These are phyloP conservation scores for Hypolimnas misippus DNA, from an alignment of 2,888 invertebrate genomes.

Conservation along the genomic window DNA sequence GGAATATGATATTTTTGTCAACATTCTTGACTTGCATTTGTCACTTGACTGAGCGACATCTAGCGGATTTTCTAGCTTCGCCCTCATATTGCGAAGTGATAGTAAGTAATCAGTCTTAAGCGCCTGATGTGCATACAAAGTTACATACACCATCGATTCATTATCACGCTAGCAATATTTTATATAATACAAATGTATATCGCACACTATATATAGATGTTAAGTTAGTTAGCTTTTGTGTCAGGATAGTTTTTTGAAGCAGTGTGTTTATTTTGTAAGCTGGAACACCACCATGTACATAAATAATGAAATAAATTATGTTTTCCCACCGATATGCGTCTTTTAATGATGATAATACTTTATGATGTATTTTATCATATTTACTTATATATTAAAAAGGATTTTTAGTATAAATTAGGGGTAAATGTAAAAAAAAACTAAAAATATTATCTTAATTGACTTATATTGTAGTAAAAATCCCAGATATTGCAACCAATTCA, in stretches of 20 bases:
- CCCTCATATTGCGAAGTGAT: slow-evolving; percentile 25
- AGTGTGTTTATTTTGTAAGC: slow-evolving; percentile 66
- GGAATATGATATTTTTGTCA: background rate
- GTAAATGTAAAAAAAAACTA: slow-evolving; percentile 12
- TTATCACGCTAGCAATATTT: slow-evolving; percentile 60
- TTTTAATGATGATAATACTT: slow-evolving; percentile 15
- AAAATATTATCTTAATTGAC: slow-evolving; percentile 42
- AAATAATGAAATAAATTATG: slow-evolving; percentile 72
- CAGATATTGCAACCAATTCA: slow-evolving; percentile 43
- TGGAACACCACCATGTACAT: slow-evolving; percentile 70
- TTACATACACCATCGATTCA: slow-evolving; percentile 45
- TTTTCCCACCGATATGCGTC: slow-evolving; percentile 66
- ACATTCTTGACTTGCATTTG: slow-evolving; percentile 1
- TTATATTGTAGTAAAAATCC: slow-evolving; percentile 44
- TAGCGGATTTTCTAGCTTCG: slow-evolving; percentile 3
- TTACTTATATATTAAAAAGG: background rate
- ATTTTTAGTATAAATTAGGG: background rate
- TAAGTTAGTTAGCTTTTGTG: slow-evolving; percentile 65
- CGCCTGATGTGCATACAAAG: slow-evolving; percentile 31
- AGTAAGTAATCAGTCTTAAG: slow-evolving; percentile 24
- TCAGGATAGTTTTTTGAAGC: slow-evolving; percentile 54
- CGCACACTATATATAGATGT: slow-evolving; percentile 62
- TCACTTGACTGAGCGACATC: slow-evolving; percentile 6
- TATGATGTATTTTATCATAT: background rate
- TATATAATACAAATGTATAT: slow-evolving; percentile 61